Base-by-base conservation (phyloP, 2,113 vertebrate genomes). In the Bujurquina vittata region DNA sequence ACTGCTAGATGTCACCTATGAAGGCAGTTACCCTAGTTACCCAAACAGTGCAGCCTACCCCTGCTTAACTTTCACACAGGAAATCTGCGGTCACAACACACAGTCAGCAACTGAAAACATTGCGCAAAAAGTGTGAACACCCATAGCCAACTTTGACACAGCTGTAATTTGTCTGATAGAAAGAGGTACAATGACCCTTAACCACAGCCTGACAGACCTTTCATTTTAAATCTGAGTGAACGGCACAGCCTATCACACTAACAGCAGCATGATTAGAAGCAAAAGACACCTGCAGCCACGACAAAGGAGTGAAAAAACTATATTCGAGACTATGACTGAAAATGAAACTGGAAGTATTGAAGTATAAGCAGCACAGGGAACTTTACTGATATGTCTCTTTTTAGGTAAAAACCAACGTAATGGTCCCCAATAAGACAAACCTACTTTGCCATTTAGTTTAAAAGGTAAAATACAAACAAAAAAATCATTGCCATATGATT, bases 11-110 rank as follows among this genome's bases (percentile, higher is more conserved):
- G 67, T 46, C 14, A 29, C 67, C 31, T 54, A 31, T 6, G 18
- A 72, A 72, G 12, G 67, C 67, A 33, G 26, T 72, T 72, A 20
- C 65, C 23, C 10, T 69, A 52, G 43, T 31, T 69, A 54, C 46
- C 18, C 10, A 72, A n/a, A 67, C 83, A 84, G 55, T 20, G 8
- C 9, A 10, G 69, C 46, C 61, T 33, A 79, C 78, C 59, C n/a
- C 56, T 20, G 17, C 59, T 88, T 49, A 80, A 81, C 88, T 89
- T 81, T 90, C 84, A 88, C n/a, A 89, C 65, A 85, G 90, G 89
- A 89, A 90, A 76, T 73, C 55, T 81, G 84, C 18, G 33, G 85
- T 77, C 80, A 88, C 81, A 79, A 81, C 61, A 79, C 61, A 61
- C 58, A 84, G 67, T 78, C 62, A 40, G 79, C 73, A 75, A 79